Evolutionary conservation across 1,140 invertebrate species (phyloP), one percentile per base, ranked within the genome.

Genomic region (Aethina tumida): DNA sequence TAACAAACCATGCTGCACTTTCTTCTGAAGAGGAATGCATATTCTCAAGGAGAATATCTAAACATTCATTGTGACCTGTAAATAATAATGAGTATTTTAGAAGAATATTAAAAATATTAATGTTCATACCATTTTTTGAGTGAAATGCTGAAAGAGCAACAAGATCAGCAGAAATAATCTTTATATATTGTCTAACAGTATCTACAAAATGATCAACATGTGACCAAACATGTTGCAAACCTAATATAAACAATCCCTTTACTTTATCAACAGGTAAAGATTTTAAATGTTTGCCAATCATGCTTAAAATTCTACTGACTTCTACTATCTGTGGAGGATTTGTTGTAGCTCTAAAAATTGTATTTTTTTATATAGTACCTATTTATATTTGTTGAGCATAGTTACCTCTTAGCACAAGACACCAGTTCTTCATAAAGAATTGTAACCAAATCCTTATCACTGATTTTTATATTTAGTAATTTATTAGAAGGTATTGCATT

Each of bases 131-230:
- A 19, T 45, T 40, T 6, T 37, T 24, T 16, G 34, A 24, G 35
- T 49, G 36, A 43, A 36, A 13, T 20, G 47, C 47, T 18, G 43
- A 43, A 17, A 49, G 18, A 5, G 16, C 32, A 2, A 49, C 43
- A 15, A 49, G 14, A 20, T 49, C 43, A 6, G 25, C 35, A 41
- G 46, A 49, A 35, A 49, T 43, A 20, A 34, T 18, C 27, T 41
- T 45, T 1, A 34, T 10, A 30, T 43, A 43, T 29, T 36, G 35
- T n/a, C 41, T 30, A n/a, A 49, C 43, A 26, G 26, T 40, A 21
- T 49, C 47, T 2, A 45, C 40, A 28, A 40, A 45, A 34, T 45
- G 39, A 19, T 45, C 47, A 4, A 37, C 25, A 35, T 49, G 36
- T 0, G 40, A 43, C 16, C 29, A 45, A 18, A 45, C 37, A 41